Evolutionary conservation across 2,797 vertebrate genomes (phyloP), one percentile per base, ranked within the genome.

Genomic region (Coranthus polyacanthus): DNA sequence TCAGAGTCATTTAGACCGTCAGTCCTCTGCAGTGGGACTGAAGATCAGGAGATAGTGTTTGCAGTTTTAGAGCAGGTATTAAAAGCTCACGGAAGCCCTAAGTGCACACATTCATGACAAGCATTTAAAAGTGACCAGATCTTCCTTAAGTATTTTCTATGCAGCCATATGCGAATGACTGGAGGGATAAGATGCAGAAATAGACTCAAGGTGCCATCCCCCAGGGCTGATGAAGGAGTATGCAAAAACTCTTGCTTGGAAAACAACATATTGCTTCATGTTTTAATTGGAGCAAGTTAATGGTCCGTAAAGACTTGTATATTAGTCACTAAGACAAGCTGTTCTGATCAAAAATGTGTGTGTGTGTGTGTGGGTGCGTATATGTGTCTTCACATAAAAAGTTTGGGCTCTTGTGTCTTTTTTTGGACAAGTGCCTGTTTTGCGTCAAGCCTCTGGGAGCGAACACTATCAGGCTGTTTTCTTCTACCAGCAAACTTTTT

Each of bases 181-280:
- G 52, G 59, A 88, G 86, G 84, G 78, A 72, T 45, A 62, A 77
- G 75, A 79, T 3, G 46, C 68, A 47, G 74, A 70, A 87, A 63
- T 67, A 76, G 78, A 88, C 76, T 81, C 78, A 79, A 91, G 87
- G 87, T 87, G 80, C 83, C 75, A 34, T 92, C 89, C 86, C 85
- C 1, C 49, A 73, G 81, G 87, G 85, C 78, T 83, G 77, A 81
- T 73, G 81, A 74, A 88, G 86, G 84, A 85, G 68, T 61, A 68
- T 70, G 56, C 57, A 54, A 63, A 79, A 86, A 70, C 68, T 82
- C 78, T 69, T 42, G 57, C 76, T 66, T 55, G 86, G 72, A 92
- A 93, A 93, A 93, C 92, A 92, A 91, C 92, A 93, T 93, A 92
- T 93, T 93, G 92, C 83, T 86, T 88, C 87, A 90, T 90, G 85